These are phyloP conservation scores for Halocaridina rubra DNA, from an alignment of 2,888 invertebrate species.

Conservation along the genomic window DNA sequence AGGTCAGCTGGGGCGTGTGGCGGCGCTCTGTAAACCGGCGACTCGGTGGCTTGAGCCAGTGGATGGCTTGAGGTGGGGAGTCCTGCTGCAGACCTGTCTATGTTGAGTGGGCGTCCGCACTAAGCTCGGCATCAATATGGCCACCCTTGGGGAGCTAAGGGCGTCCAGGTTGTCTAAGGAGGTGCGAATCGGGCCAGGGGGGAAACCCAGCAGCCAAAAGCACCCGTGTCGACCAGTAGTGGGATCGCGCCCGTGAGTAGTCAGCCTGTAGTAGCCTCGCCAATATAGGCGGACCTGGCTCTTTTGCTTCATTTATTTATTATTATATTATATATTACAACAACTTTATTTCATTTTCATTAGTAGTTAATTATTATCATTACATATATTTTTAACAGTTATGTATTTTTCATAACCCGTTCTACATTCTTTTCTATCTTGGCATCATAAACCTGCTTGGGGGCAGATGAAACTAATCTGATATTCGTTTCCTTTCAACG, in stretches of 20 bases:
- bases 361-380: too few relatives aligned
- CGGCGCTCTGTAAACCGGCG: background rate
- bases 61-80: constrained; percentile 14
- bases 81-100: background rate
- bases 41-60: background rate
- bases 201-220: constrained; percentile 99
- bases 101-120: constrained; percentile 39
- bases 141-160: constrained; percentile 30
- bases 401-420: too few relatives aligned
- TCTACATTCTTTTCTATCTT: too few relatives aligned
- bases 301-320: too few relatives aligned
- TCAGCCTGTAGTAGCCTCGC: background rate
- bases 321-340: too few relatives aligned
- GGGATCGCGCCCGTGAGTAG: constrained; percentile 96
- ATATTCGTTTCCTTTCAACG: too few relatives aligned
- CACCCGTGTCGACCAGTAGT: constrained; percentile 98
- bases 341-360: too few relatives aligned
- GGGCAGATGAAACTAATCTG: too few relatives aligned
- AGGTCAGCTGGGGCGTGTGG: background rate
- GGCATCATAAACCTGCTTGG: too few relatives aligned
- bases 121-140: constrained; percentile 46
- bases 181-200: constrained; percentile 98
- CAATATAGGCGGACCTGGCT: background rate
- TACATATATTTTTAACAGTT: too few relatives aligned
- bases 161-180: constrained; percentile 77